phyloP scores from a whole-genome alignment of 2,113 vertebrate species.

The Paratilapia polleni region DNA sequence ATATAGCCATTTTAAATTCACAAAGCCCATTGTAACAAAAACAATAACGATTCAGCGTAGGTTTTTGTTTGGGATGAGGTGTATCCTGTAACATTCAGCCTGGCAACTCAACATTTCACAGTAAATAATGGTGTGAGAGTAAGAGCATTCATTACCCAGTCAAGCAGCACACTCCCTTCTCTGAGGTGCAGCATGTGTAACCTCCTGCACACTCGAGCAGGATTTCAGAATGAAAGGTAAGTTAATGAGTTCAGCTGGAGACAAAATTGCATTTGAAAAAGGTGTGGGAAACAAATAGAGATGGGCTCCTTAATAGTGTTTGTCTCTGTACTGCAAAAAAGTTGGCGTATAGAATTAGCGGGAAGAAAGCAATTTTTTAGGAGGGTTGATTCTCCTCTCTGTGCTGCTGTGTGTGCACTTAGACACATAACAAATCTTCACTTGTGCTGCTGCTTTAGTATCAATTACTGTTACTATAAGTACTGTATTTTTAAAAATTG shows the following conservation, averaged over 20 bases:
- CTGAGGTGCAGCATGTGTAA: conserved; percentile 40
- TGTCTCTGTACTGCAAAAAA: conserved; percentile 37
- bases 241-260: conserved; percentile 65
- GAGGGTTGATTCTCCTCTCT: conserved; percentile 2
- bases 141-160: conserved; percentile 60
- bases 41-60: conserved; percentile 35
- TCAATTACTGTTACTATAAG: conserved; percentile 27
- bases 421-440: conserved; percentile 21
- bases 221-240: conserved; percentile 68
- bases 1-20: conserved; percentile 38
- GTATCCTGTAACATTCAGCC: conserved; percentile 47
- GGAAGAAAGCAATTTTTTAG: conserved; percentile 6
- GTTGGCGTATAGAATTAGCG: conserved; percentile 47
- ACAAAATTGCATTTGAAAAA: conserved; percentile 54
- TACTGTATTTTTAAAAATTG: not conserved
- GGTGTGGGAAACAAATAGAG: conserved; percentile 48
- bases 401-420: conserved; percentile 11
- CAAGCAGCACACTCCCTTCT: conserved; percentile 42
- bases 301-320: conserved; percentile 51
- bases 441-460: conserved; percentile 4
- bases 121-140: conserved; percentile 54
- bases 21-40: conserved; percentile 55
- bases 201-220: conserved; percentile 54
- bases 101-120: conserved; percentile 54
- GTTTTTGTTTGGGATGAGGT: conserved; percentile 46